phyloP scores from a whole-genome alignment of 2,888 invertebrate species.

The Glyphotaelius pellucidus region DNA sequence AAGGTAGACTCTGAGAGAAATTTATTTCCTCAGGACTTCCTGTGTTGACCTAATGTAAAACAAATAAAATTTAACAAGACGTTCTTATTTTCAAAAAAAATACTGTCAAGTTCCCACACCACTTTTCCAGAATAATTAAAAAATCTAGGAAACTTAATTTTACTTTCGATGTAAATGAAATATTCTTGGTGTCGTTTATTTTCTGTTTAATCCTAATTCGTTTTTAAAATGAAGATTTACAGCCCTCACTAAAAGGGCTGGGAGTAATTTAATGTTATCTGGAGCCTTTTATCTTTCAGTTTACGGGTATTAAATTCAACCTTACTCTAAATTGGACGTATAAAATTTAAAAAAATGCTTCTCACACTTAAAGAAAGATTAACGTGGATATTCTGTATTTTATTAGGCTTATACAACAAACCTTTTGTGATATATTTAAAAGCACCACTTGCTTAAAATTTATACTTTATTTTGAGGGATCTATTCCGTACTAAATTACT shows the following conservation, averaged over 20 bases:
- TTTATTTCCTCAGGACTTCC: too few relatives aligned
- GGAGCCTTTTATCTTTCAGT: slow-evolving; percentile 41
- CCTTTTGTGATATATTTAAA: not conserved
- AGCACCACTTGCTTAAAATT: too few relatives aligned
- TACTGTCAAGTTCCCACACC: not conserved
- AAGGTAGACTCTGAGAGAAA: too few relatives aligned
- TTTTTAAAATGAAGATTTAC: slow-evolving; percentile 60
- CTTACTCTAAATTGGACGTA: slow-evolving; percentile 21
- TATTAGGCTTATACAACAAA: not conserved
- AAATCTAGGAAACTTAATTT: not conserved
- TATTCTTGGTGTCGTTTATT: not conserved
- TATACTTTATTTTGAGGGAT: too few relatives aligned
- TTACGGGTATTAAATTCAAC: slow-evolving; percentile 47
- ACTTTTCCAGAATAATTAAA: not conserved
- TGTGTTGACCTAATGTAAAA: too few relatives aligned
- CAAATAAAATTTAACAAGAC: too few relatives aligned
- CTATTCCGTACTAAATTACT: too few relatives aligned
- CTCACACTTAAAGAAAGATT: not conserved
- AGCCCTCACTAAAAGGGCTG: slow-evolving; percentile 37
- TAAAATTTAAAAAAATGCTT: not conserved
- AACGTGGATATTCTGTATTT: not conserved
- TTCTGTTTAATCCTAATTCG: slow-evolving; percentile 55
- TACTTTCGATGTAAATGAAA: not conserved
- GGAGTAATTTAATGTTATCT: slow-evolving; percentile 44
- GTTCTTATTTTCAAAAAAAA: not conserved